These are phyloP conservation scores for Lasioglossum figueresi DNA, from an alignment of 2,888 invertebrate species.

Conservation along the genomic window DNA sequence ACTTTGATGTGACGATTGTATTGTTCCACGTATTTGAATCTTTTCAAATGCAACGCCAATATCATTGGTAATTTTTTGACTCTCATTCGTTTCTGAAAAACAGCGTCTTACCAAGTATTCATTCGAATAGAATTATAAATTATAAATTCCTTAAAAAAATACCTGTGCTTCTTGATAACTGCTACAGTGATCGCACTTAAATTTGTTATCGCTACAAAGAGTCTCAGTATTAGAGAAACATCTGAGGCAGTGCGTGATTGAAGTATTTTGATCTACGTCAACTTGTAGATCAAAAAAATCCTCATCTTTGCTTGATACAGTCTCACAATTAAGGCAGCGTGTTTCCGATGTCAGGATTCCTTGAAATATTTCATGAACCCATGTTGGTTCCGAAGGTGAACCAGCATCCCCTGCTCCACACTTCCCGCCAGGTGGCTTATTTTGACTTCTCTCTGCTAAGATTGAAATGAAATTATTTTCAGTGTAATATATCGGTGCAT, in stretches of 20 bases:
- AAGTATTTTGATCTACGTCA: constrained; percentile 99
- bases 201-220: constrained; percentile 99
- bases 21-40: constrained; percentile 99
- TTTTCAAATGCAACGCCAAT: constrained; percentile 97
- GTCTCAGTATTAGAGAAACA: constrained; percentile 99
- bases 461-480: constrained; percentile 12
- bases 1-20: constrained; percentile 99
- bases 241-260: constrained; percentile 98
- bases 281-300: constrained; percentile 99
- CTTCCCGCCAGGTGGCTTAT: constrained; percentile 85
- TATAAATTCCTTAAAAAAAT: constrained; percentile 10
- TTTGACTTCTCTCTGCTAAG: constrained; percentile 91
- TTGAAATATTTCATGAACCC: constrained; percentile 99
- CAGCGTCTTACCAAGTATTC: not conserved
- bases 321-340: constrained; percentile 99
- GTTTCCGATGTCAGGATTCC: constrained; percentile 99
- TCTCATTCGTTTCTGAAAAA: constrained; percentile 93
- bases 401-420: constrained; percentile 85
- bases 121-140: not conserved
- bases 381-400: constrained; percentile 93
- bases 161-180: constrained; percentile 99
- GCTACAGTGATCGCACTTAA: constrained; percentile 99
- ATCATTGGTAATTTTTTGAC: constrained; percentile 99
- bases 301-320: constrained; percentile 99
- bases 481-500: constrained; percentile 11